These are phyloP conservation scores for Nesogale talazaci DNA, from an alignment of 2,113 vertebrate species.

Conservation along the genomic window DNA sequence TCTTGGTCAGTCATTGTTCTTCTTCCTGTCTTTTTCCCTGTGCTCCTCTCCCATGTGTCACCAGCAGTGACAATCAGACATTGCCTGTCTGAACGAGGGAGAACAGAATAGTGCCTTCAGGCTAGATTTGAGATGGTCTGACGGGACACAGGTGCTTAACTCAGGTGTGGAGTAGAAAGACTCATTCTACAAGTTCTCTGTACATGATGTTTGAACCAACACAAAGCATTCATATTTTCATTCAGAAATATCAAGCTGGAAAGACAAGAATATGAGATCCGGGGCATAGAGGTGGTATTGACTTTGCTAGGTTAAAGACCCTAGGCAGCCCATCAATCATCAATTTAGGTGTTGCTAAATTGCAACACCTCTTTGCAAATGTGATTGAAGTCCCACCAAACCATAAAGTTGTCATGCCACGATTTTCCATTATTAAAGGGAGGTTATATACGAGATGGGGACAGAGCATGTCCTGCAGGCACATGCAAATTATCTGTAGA, in stretches of 20 bases:
- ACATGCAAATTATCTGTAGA: neutral
- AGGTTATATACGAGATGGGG: neutral
- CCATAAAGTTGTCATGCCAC: neutral
- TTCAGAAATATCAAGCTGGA: neutral
- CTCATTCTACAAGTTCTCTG: neutral
- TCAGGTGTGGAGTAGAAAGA: neutral
- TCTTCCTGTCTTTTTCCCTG: neutral
- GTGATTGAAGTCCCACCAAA: neutral
- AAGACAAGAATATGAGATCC: neutral
- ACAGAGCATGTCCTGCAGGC: neutral
- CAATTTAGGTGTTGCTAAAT: neutral
- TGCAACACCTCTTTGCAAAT: neutral
- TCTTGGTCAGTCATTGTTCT: neutral
- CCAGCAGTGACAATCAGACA: neutral
- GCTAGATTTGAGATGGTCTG: neutral
- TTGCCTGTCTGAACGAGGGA: neutral
- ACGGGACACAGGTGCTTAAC: neutral
- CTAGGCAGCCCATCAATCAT: neutral
- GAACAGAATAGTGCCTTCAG: neutral
- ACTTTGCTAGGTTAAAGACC: neutral
- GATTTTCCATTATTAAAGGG: neutral
- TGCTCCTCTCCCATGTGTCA: neutral
- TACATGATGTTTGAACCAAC: neutral
- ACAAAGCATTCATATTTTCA: neutral
- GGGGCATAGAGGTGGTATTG: neutral